These are phyloP conservation scores for Hydractinia symbiolongicarpus DNA, from an alignment of 30 jellyfish, hydroid and myxozoan species.

Conservation along the genomic window DNA sequence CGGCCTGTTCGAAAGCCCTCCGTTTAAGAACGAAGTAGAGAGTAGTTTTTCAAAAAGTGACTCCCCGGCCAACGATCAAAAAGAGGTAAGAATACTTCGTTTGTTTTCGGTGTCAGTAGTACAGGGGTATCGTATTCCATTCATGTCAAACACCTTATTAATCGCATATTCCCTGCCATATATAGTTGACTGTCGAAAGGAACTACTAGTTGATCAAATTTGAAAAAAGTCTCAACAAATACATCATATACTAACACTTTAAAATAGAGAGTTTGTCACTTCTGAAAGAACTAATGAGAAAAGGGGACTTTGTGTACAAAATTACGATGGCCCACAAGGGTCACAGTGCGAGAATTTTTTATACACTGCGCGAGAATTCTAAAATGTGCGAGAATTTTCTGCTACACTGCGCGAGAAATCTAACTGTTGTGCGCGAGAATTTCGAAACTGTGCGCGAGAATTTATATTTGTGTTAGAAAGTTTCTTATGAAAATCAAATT, in stretches of 20 bases:
- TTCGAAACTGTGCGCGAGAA: no score
- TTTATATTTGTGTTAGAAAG: no score
- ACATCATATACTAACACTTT: neutral
- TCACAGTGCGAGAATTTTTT: no score
- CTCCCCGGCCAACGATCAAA: neutral
- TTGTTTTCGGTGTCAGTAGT: neutral
- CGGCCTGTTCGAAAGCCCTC: neutral
- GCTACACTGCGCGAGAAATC: no score
- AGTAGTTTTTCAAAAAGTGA: neutral
- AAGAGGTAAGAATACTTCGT: neutral
- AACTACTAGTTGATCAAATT: neutral
- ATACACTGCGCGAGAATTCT: no score
- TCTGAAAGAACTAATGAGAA: no score
- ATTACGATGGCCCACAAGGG: no score
- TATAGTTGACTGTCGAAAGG: neutral
- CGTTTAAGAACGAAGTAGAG: neutral
- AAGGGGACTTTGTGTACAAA: no score
- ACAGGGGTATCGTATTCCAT: neutral
- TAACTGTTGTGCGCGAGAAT: no score
- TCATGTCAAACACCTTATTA: neutral
- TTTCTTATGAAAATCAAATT: no score
- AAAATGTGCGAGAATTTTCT: no score
- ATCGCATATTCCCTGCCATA: neutral
- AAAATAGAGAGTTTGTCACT: no score
- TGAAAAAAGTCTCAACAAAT: neutral